phyloP scores from a whole-genome alignment of 92 coral and sea anemone species.

The Ricordea florida region DNA sequence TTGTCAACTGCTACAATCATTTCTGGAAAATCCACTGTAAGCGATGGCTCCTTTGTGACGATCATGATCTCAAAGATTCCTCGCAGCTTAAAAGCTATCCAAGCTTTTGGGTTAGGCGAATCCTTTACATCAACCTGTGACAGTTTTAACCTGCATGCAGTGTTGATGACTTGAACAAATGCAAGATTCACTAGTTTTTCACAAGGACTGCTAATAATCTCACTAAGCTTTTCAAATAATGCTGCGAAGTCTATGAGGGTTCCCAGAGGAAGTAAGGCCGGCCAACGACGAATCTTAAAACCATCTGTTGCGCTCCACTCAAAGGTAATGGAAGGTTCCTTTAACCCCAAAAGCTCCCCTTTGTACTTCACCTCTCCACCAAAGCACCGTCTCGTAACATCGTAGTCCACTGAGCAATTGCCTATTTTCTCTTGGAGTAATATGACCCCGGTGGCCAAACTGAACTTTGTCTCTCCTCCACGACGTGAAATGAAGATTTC shows the following conservation, averaged over 20 bases:
- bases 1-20: constrained; percentile 3
- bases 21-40: constrained; percentile 4
- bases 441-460: neutral
- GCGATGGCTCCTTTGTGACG: neutral
- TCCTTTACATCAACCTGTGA: neutral
- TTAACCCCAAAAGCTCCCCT: neutral
- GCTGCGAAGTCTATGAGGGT: neutral
- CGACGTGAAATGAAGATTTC: neutral
- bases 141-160: neutral
- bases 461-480: neutral
- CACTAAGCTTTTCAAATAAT: neutral
- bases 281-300: neutral
- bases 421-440: constrained; percentile 17
- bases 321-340: neutral
- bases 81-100: neutral
- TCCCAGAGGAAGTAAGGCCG: neutral
- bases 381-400: neutral
- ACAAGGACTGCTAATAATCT: constrained; percentile 4
- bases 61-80: constrained; percentile 2
- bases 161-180: neutral
- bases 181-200: neutral
- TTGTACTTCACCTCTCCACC: neutral
- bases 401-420: neutral
- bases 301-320: constrained; percentile 3
- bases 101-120: neutral